A percentile compares a stretch with the other conserved stretches of the same genome.
These are phyloP conservation scores for Bombycilla garrulus DNA, from an alignment of 2,113 vertebrate genomes.

Conservation along the genomic window DNA sequence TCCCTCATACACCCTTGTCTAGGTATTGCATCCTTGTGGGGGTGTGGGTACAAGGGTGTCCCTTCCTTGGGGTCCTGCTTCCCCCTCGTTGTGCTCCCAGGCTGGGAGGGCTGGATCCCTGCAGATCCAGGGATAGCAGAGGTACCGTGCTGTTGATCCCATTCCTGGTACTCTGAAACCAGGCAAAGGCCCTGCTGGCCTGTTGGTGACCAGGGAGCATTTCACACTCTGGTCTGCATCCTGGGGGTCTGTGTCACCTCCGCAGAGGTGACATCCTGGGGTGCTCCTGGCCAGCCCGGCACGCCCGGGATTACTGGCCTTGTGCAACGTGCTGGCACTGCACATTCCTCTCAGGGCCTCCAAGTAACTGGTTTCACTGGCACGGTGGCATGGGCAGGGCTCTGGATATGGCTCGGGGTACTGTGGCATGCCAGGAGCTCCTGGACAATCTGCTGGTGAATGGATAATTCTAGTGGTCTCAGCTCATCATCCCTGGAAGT, in stretches of 20 bases:
- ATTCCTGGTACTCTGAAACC: rapidly evolving
- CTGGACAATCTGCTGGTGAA: rapidly evolving
- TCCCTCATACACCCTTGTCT: background rate
- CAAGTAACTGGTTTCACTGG: background rate
- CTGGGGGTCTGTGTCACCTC: rapidly evolving
- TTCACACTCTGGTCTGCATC: background rate
- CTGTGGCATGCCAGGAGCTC: background rate
- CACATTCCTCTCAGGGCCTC: background rate
- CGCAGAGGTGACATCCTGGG: background rate
- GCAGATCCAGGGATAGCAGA: rapidly evolving
- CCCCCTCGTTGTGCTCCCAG: background rate
- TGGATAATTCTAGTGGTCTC: background rate
- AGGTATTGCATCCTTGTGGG: background rate
- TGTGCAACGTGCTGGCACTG: background rate
- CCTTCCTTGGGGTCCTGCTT: rapidly evolving
- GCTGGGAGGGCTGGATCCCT: background rate
- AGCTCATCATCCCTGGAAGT: background rate
- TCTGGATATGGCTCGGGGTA: background rate
- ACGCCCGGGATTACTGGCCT: rapidly evolving
- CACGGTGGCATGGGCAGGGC: background rate
- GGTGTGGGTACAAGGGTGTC: background rate
- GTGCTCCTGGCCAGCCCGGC: rapidly evolving
- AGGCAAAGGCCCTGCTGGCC: background rate
- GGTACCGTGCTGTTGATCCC: background rate
- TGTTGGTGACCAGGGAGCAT: rapidly evolving